These are phyloP conservation scores for Cetonia aurata DNA, from an alignment of 2,888 invertebrate species.

Conservation along the genomic window DNA sequence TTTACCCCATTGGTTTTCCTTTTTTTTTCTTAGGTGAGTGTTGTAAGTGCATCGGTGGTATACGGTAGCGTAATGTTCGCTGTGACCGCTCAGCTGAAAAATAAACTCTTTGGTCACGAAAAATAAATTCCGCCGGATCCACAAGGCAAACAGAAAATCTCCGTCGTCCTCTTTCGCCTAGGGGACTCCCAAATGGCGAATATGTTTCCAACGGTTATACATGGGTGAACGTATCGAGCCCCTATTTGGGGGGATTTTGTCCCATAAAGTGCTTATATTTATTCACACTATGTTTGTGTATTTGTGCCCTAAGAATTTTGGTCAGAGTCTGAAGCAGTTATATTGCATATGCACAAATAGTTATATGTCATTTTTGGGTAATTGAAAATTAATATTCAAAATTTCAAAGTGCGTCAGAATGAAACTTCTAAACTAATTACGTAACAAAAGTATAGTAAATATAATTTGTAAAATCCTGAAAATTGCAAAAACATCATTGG, in stretches of 20 bases:
- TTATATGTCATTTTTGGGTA: too few relatives aligned
- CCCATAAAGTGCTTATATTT: neutral
- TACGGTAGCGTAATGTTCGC: slow-evolving; percentile 44
- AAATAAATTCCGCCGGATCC: slow-evolving; percentile 54
- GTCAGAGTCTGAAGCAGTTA: too few relatives aligned
- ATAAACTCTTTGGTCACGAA: slow-evolving; percentile 59
- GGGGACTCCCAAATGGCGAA: slow-evolving; percentile 1
- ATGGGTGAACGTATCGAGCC: neutral
- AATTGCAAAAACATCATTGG: too few relatives aligned
- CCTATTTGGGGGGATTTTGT: neutral
- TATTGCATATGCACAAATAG: too few relatives aligned
- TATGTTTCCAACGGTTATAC: slow-evolving; percentile 11
- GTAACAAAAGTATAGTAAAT: too few relatives aligned
- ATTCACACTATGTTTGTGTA: too few relatives aligned
- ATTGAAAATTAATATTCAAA: too few relatives aligned
- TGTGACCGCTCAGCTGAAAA: slow-evolving; percentile 57
- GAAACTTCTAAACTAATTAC: too few relatives aligned
- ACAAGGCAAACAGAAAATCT: slow-evolving; percentile 53
- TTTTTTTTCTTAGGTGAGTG: slow-evolving; percentile 46
- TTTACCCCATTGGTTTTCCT: slow-evolving; percentile 54
- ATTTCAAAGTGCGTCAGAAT: too few relatives aligned
- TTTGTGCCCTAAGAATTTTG: too few relatives aligned
- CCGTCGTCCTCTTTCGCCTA: slow-evolving; percentile 22
- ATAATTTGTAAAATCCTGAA: too few relatives aligned
- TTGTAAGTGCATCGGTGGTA: slow-evolving; percentile 22